Evolutionary conservation across 2,888 invertebrate genomes (phyloP), one percentile per base, ranked within the genome.

Genomic region (Tryphoninae sp.): DNA sequence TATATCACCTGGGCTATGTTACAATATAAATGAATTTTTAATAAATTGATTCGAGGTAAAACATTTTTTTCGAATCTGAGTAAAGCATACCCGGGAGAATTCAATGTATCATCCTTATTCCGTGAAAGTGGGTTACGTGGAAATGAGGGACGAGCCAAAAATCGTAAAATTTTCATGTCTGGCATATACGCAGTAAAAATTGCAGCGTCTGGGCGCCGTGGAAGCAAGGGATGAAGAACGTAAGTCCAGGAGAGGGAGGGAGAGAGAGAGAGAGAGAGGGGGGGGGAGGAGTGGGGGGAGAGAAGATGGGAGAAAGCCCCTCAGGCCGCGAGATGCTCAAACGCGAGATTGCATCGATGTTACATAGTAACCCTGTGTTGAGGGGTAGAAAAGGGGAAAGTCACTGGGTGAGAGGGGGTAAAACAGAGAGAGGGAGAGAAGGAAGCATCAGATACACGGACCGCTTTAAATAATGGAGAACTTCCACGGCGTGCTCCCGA

Each of bases 261-360:
- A 45, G 78, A 23, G 40, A 58, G 33, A 22, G 26, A 8, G 13
- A 26, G 19, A 16, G 45, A 19, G 23, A n/a, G 40, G 2, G 13
- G 23, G n/a, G 16, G 26, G n/a, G 23, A 16, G 13, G 7, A 11
- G n/a, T 42, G 78, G n/a, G 40, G 26, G 40, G 13, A 53, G 13
- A 59, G 59, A 45, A 58, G 55, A n/a, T 23, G 45, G 40, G n/a
- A 8, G 42, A 23, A 16, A 58, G 33, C 23, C 53, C 65, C 49
- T 58, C 40, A 45, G 75, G 40, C 58, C 69, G n/a, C 45, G 58
- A 64, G 72, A 64, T 73, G 58, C 73, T 81, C 72, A 76, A 69
- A 80, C 65, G 74, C 51, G 69, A 71, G 79, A 67, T 81, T 76
- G 79, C 83, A 81, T 73, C 69, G 73, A 81, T 74, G 64, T 79